A percentile compares a stretch with the other conserved stretches of the same genome.
Evolutionary conservation across 2,797 vertebrate genomes (phyloP).

Genomic region (Tympanoctomys barrerae): DNA sequence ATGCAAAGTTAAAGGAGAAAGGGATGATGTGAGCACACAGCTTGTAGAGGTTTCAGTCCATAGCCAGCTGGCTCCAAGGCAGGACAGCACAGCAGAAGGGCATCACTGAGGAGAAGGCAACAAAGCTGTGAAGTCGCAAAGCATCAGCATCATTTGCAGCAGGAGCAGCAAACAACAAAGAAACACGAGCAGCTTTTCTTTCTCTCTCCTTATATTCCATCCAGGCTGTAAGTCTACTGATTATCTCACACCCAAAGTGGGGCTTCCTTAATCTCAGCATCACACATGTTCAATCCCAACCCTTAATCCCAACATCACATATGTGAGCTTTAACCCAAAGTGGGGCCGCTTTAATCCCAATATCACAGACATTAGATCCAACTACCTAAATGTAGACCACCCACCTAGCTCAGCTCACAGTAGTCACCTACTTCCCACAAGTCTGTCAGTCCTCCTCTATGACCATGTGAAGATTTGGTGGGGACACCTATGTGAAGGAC

Average conservation of each 20-base stretch:
- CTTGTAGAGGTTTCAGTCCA: background rate
- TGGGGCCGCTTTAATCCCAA: background rate
- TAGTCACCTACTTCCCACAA: too few relatives aligned
- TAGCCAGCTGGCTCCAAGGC: background rate
- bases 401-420: too few relatives aligned
- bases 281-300: too few relatives aligned
- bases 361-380: background rate
- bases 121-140: background rate
- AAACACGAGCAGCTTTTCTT: background rate
- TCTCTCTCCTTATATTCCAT: background rate
- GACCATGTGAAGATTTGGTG: background rate
- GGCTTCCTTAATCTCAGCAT: background rate
- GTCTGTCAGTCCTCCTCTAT: background rate
- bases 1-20: background rate
- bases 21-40: background rate
- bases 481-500: background rate
- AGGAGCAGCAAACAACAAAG: background rate
- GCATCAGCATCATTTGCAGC: background rate
- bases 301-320: background rate
- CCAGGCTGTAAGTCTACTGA: background rate
- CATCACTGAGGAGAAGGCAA: background rate
- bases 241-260: background rate
- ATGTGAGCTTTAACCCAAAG: too few relatives aligned
- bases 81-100: background rate
- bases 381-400: too few relatives aligned